Evolutionary conservation across 2,888 invertebrate species (phyloP).

Genomic region (Onchidella celtica): DNA sequence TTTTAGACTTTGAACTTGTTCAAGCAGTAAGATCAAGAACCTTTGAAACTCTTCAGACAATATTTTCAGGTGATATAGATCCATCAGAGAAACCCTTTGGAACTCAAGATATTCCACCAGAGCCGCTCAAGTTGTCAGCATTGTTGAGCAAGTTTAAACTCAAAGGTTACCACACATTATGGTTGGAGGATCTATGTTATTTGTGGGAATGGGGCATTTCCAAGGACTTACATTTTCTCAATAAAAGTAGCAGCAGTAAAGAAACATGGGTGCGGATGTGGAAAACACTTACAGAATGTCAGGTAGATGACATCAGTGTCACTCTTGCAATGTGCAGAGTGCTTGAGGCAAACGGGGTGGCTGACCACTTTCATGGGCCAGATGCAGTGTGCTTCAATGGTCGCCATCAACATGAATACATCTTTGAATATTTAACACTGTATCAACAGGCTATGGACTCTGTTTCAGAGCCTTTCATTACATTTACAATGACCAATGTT

Average conservation of each 20-base stretch:
- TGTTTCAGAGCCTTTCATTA: conserved; percentile 56
- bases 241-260: conserved; percentile 51
- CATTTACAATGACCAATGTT: conserved; percentile 63
- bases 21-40: conserved; percentile 69
- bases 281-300: conserved; percentile 56
- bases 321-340: conserved; percentile 67
- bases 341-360: conserved; percentile 56
- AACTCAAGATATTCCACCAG: conserved; percentile 60
- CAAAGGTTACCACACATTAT: conserved; percentile 63
- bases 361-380: conserved; percentile 69
- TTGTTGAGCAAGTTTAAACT: conserved; percentile 58
- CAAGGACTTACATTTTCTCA: conserved; percentile 66
- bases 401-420: conserved; percentile 66
- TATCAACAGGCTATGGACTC: conserved; percentile 56
- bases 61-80: conserved; percentile 67
- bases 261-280: conserved; percentile 60
- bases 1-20: conserved; percentile 69
- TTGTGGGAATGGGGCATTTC: conserved; percentile 72
- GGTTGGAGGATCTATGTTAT: conserved; percentile 72
- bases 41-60: conserved; percentile 67
- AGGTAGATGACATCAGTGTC: conserved; percentile 62
- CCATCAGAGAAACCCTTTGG: conserved; percentile 64
- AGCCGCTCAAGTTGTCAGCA: conserved; percentile 56
- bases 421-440: conserved; percentile 61
- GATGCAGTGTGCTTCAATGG: conserved; percentile 69